Evolutionary conservation across 2,888 invertebrate species (phyloP).

Genomic region (Microctonus brassicae): DNA sequence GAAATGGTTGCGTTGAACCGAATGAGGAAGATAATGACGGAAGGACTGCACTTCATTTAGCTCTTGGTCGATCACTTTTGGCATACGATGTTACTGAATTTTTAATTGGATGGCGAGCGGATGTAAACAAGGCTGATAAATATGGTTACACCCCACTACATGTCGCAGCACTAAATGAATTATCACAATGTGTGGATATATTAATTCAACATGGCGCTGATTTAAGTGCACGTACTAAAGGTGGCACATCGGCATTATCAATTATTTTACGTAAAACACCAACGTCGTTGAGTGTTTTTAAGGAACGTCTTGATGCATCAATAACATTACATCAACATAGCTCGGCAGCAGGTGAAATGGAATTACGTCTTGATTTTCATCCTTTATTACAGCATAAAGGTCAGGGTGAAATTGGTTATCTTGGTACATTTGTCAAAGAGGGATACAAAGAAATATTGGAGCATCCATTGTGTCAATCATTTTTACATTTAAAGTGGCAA

Average conservation of each 20-base stretch:
- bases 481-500: slow-evolving; percentile 90
- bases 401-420: slow-evolving; percentile 86
- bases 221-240: slow-evolving; percentile 89
- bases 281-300: slow-evolving; percentile 85
- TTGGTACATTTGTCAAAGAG: slow-evolving; percentile 89
- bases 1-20: slow-evolving; percentile 82
- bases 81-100: slow-evolving; percentile 86
- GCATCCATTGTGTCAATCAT: slow-evolving; percentile 90
- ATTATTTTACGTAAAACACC: slow-evolving; percentile 90
- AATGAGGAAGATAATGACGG: slow-evolving; percentile 86
- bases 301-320: slow-evolving; percentile 85
- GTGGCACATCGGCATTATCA: slow-evolving; percentile 87
- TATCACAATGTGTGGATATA: slow-evolving; percentile 87
- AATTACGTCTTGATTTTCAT: slow-evolving; percentile 85
- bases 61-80: slow-evolving; percentile 85
- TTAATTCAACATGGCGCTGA: slow-evolving; percentile 88
- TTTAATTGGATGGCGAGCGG: slow-evolving; percentile 83
- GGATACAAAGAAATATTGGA: slow-evolving; percentile 89
- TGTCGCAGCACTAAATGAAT: slow-evolving; percentile 86
- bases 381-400: slow-evolving; percentile 86
- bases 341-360: slow-evolving; percentile 83
- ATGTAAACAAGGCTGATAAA: slow-evolving; percentile 86
- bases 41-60: slow-evolving; percentile 85
- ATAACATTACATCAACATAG: slow-evolving; percentile 84
- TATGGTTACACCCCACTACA: slow-evolving; percentile 90